Evolutionary conservation across 2,797 vertebrate species (phyloP).

Genomic region (Microhierax caerulescens): DNA sequence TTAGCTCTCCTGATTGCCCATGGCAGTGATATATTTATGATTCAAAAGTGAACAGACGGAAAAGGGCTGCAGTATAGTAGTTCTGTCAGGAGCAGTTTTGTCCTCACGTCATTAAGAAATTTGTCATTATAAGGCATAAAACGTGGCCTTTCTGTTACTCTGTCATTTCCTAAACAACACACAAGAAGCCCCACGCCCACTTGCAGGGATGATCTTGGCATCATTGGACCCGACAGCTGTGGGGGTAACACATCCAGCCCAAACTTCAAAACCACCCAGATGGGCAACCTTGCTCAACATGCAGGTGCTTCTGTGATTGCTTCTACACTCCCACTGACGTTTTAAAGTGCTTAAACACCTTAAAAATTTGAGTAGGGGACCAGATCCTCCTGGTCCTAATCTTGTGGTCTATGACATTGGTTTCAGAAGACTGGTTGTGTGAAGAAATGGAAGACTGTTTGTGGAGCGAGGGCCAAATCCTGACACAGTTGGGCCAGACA

Average conservation of each 20-base stretch:
- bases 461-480: background rate
- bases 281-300: background rate
- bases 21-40: background rate
- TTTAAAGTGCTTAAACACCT: background rate
- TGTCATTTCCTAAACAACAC: background rate
- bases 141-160: background rate
- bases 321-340: background rate
- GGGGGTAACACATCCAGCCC: background rate
- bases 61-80: background rate
- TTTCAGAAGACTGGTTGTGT: background rate
- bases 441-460: background rate
- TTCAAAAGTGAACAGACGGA: background rate
- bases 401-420: background rate
- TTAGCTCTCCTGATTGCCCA: background rate
- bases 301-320: background rate
- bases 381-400: background rate
- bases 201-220: background rate
- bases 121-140: background rate
- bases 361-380: background rate
- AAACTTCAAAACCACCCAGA: background rate
- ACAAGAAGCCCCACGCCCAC: background rate
- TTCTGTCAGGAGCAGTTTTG: background rate
- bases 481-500: background rate
- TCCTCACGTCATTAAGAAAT: background rate
- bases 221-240: fast-evolving